Base-by-base conservation (phyloP, 2,888 invertebrate species). In the Anarsia innoxiella region DNA sequence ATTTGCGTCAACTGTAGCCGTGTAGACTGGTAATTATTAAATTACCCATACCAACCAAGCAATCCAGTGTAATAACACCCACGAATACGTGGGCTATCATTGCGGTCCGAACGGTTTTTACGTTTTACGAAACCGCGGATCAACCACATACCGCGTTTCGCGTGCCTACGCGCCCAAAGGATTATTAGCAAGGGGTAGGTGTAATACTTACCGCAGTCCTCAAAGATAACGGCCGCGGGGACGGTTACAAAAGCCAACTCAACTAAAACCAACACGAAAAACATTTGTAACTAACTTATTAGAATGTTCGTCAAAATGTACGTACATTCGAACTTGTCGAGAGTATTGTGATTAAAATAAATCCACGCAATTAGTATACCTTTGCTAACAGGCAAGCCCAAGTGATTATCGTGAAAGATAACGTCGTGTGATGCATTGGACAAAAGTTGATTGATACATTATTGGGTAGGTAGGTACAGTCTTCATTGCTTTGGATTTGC, bases 161-260 rank as follows among this genome's bases (percentile, higher is more conserved):
- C n/a, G n/a, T n/a, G n/a, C n/a, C n/a, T n/a, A n/a, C n/a, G n/a
- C n/a, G n/a, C n/a, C n/a, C n/a, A n/a, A n/a, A n/a, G n/a, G n/a
- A n/a, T n/a, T n/a, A n/a, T n/a, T n/a, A n/a, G n/a, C n/a, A n/a
- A n/a, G n/a, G n/a, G n/a, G n/a, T n/a, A n/a, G n/a, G n/a, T n/a
- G n/a, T n/a, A n/a, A n/a, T n/a, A 57, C 75, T 72, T 55, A 79
- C 79, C 79, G 45, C 79, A 79, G 46, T 78, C 78, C 59, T 71
- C 65, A 45, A 78, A 79, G 26, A 69, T 50, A 23, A 78, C 74
- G 36, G 65, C 62, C 26, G 63, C 61, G 30, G 55, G 40, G 34
- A 49, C 59, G 27, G 49, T 36, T 23, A 52, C 44, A 14, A 59
- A 46, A 36, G 46, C 40, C 11, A 67, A 40, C 32, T 48, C 59